Conservation (phyloP, 2,888 invertebrate species). For the Nycteola revayana region DNA sequence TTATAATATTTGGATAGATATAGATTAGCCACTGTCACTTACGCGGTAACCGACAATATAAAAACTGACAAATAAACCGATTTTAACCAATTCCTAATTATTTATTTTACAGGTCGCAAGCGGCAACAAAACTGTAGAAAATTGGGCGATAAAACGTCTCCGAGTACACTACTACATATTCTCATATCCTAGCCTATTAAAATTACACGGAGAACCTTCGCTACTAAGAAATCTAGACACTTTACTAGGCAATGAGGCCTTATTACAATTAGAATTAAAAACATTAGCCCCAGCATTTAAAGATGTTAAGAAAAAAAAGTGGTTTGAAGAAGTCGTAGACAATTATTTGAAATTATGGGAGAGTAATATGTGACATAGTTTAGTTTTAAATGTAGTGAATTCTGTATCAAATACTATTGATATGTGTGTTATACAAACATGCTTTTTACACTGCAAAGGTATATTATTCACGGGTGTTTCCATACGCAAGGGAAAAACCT, state of each 20-base stretch:
- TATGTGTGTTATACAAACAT: too few species aligned
- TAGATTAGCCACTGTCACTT: too few species aligned
- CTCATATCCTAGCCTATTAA: slow-evolving; percentile 89
- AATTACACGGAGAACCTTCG: slow-evolving; percentile 89
- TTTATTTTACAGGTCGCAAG: slow-evolving; percentile 83
- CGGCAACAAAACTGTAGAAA: slow-evolving; percentile 89
- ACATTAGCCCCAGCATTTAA: slow-evolving; percentile 90
- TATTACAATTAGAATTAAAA: slow-evolving; percentile 90
- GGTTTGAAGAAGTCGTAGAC: slow-evolving; percentile 94
- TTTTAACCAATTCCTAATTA: not conserved
- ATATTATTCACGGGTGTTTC: too few species aligned
- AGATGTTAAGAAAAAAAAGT: slow-evolving; percentile 87
- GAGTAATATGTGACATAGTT: slow-evolving; percentile 87
- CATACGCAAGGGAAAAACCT: too few species aligned
- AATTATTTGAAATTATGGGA: slow-evolving; percentile 96
- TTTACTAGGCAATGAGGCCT: slow-evolving; percentile 90
- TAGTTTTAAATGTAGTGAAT: too few species aligned
- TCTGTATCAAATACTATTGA: too few species aligned
- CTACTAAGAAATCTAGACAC: slow-evolving; percentile 87
- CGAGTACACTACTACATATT: slow-evolving; percentile 90
- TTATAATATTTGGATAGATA: too few species aligned
- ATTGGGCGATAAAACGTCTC: slow-evolving; percentile 88
- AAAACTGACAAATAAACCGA: too few species aligned
- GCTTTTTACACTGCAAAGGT: too few species aligned
- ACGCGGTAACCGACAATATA: too few species aligned